phyloP scores from a whole-genome alignment of 2,888 invertebrate species.

The Agapostemon virescens region DNA sequence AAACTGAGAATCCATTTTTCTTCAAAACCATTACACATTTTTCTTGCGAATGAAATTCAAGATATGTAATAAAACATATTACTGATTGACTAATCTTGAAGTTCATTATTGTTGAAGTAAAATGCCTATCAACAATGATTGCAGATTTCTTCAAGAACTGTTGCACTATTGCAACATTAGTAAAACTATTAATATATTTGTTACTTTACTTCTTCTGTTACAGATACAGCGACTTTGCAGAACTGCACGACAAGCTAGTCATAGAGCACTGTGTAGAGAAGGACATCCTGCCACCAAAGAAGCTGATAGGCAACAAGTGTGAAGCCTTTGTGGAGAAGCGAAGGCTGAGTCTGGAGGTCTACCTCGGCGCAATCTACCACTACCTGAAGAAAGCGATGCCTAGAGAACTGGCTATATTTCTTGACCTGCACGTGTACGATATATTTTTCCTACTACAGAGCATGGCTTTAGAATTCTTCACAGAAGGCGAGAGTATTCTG shows the following conservation, averaged over 20 bases:
- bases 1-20: too few species aligned
- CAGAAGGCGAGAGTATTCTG: constrained; percentile 87
- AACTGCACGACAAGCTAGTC: constrained; percentile 92
- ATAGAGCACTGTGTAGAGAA: constrained; percentile 90
- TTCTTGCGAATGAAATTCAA: too few species aligned
- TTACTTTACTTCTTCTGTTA: constrained; percentile 66
- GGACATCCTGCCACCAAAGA: constrained; percentile 95
- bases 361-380: constrained; percentile 89
- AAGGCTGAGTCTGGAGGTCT: constrained; percentile 89
- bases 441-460: constrained; percentile 92
- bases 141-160: background rate
- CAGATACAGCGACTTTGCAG: constrained; percentile 94
- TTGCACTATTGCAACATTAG: background rate
- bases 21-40: too few species aligned
- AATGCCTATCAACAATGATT: too few species aligned
- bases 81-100: too few species aligned
- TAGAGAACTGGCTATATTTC: constrained; percentile 89
- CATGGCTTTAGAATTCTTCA: constrained; percentile 89
- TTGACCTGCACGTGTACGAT: constrained; percentile 94
- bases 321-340: constrained; percentile 93
- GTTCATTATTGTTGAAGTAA: too few species aligned
- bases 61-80: too few species aligned
- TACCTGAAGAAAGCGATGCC: constrained; percentile 91
- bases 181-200: background rate
- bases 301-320: constrained; percentile 94